phyloP scores from a whole-genome alignment of 2,888 invertebrate genomes.

The Frankliniella intonsa region DNA sequence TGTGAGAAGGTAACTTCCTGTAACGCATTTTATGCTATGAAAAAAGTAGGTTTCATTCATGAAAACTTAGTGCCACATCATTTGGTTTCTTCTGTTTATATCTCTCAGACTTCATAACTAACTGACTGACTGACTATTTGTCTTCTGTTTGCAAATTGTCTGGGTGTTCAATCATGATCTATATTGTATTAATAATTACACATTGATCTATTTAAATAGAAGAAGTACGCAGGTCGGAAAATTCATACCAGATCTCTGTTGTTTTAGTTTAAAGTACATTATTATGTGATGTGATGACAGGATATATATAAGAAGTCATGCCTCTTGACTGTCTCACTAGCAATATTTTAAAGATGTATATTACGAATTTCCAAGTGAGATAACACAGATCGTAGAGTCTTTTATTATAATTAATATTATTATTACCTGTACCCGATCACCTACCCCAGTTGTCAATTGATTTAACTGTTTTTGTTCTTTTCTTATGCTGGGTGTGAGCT shows the following conservation, averaged over 20 bases:
- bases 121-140: conserved; percentile 15
- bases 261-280: conserved; percentile 18
- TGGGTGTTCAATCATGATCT: conserved; percentile 15
- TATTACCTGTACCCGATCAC: conserved; percentile 9
- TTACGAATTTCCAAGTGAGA: conserved; percentile 17
- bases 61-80: background rate
- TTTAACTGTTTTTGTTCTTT: background rate
- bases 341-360: conserved; percentile 21
- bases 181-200: conserved; percentile 18
- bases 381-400: background rate
- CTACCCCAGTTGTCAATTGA: background rate
- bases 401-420: background rate
- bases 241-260: conserved; percentile 25
- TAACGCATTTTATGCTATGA: background rate
- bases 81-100: background rate
- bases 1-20: background rate
- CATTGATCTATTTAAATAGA: conserved; percentile 23
- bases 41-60: background rate
- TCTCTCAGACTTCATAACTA: conserved; percentile 16
- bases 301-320: conserved; percentile 8
- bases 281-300: conserved; percentile 26
- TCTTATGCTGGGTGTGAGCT: background rate
- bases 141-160: background rate
- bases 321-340: conserved; percentile 24
- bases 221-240: conserved; percentile 26